Evolutionary conservation across 2,797 vertebrate genomes (phyloP), one percentile per base, ranked within the genome.

Genomic region (Benthosema pterotum): DNA sequence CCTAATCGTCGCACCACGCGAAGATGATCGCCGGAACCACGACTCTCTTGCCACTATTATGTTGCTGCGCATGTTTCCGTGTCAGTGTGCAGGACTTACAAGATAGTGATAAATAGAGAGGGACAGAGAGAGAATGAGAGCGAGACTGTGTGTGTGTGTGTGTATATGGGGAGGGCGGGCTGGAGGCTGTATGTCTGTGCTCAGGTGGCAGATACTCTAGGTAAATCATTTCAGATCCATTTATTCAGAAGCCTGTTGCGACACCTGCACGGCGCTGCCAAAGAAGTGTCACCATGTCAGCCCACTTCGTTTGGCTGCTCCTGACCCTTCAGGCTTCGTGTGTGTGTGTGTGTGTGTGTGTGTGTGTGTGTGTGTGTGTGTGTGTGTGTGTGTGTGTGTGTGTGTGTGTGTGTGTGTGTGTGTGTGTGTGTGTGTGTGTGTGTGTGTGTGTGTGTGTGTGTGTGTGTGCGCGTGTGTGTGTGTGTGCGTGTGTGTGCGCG

Each of bases 211-310:
- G 75, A 83, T 72, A 84, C 83, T 75, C 78, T 74, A 65, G 76
- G 78, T 82, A 84, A 87, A 88, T 89, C 78, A 87, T 87, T 88
- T 86, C 82, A 87, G 67, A 89, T 88, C 86, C 88, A 90, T 89
- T 88, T 90, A 89, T 89, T 87, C 87, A 82, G 82, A 74, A 72
- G 74, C 70, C 82, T 66, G 78, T 72, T 38, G 68, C 76, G 73
- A 85, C 82, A 86, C 83, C 80, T 74, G 86, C 72, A 78, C 77
- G 74, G 42, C 45, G 78, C 78, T 88, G 88, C 87, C 89, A 91
- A 88, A 79, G 82, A 89, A 82, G 84, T 90, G 88, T 83, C 88
- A 89, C 73, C 16, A 69, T 89, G 87, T 90, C 88, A 84, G 7
- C 82, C 66, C 69, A 88, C 87, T 88, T 78, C 38, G 80, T 86